Evolutionary conservation across 1,140 invertebrate genomes (phyloP), one percentile per base, ranked within the genome.

Genomic region (Arion vulgaris): DNA sequence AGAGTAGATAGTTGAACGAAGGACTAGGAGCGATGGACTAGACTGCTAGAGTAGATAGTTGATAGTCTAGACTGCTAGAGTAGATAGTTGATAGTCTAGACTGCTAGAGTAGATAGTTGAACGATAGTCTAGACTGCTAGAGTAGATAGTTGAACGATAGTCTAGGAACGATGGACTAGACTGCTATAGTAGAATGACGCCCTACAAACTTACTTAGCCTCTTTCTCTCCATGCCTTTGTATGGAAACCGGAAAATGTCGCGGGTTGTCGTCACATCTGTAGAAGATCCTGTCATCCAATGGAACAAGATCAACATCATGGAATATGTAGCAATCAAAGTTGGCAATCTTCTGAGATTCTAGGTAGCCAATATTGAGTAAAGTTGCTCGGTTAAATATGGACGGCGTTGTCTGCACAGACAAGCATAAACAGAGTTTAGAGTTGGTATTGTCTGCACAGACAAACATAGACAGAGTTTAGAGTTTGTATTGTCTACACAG

Each of bases 251-350:
- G 28, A 28, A 87, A 81, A 53, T 90, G 87, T 32, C 84, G 53
- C 0, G 84, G 80, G 28, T 86, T 57, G 39, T 80, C 39, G 66
- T 82, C 83, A 79, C 88, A 89, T n/a, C 76, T 68, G 74, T 89
- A 89, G 26, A 87, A 72, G 74, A 87, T 88, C 19, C 62, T 69
- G 62, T 88, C 82, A 77, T 86, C 82, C 41, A 86, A 81, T 0
- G 88, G 87, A 26, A 89, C 62, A 34, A 88, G 41, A 72, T 89
- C 88, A 28, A 87, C 87, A 79, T 89, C 88, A 62, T 89, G 88
- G 83, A 89, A 88, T 26, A 89, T 87, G 53, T 90, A 87, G 68
- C 88, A 90, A 38, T 88, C 77, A 73, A 87, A 87, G 11, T 53
- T 45, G 23, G 69, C 57, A n/a, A 57, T 23, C 53, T 86, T 85